These are phyloP conservation scores for Lycocerus yunnanus DNA, from an alignment of 2,888 invertebrate genomes.

Conservation along the genomic window DNA sequence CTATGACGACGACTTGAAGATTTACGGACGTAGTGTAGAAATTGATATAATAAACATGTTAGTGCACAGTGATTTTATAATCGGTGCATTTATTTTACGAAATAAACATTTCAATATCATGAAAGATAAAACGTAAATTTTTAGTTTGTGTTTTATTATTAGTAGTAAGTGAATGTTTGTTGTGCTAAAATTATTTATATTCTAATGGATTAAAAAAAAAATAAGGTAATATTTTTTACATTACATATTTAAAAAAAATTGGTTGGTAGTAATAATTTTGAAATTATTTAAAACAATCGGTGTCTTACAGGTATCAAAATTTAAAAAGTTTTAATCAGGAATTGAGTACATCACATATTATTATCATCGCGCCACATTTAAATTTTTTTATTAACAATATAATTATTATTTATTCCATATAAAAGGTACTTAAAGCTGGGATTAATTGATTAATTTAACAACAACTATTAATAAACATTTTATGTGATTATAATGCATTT, in stretches of 20 bases:
- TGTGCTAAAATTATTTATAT: neutral
- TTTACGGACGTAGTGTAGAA: too few relatives aligned
- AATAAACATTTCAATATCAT: neutral
- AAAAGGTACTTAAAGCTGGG: neutral
- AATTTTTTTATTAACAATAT: neutral
- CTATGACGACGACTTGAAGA: too few relatives aligned
- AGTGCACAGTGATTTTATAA: too few relatives aligned
- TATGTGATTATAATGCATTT: too few relatives aligned
- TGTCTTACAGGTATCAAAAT: too few relatives aligned
- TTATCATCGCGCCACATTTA: neutral
- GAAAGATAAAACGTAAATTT: neutral
- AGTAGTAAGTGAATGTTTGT: neutral
- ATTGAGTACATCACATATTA: neutral
- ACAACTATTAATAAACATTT: neutral
- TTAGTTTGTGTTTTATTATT: neutral
- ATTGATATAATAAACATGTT: too few relatives aligned
- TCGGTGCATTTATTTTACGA: neutral
- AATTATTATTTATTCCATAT: neutral
- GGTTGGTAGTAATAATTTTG: too few relatives aligned
- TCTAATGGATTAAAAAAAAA: constrained; percentile 1
- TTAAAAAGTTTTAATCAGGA: neutral
- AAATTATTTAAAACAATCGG: too few relatives aligned
- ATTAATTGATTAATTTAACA: neutral
- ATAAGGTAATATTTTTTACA: neutral
- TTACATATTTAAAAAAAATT: too few relatives aligned